Evolutionary conservation across 2,888 invertebrate species (phyloP).

Genomic region (Coenonympha glycerion): DNA sequence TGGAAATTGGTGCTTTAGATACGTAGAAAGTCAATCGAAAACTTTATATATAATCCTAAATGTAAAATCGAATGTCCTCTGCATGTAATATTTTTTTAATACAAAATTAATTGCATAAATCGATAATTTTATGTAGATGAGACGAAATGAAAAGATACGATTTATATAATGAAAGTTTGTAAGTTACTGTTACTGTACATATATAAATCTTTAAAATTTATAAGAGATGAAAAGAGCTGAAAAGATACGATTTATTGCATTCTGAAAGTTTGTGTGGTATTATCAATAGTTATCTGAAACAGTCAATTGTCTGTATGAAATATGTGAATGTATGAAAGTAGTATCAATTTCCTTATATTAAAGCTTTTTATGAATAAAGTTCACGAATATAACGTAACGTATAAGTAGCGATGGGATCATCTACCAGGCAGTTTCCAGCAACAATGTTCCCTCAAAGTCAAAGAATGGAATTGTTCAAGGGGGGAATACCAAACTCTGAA

Average conservation of each 20-base stretch:
- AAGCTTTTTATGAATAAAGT: background rate
- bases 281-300: slow-evolving; percentile 1
- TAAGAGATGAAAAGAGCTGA: background rate
- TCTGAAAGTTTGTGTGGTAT: background rate
- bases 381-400: background rate
- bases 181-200: background rate
- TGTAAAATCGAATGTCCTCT: background rate
- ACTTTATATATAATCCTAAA: slow-evolving; percentile 1
- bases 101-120: background rate
- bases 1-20: slow-evolving; percentile 14
- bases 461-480: too few species aligned
- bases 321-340: background rate
- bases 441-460: too few species aligned
- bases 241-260: slow-evolving; percentile 4
- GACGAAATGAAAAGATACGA: background rate
- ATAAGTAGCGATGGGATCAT: too few species aligned
- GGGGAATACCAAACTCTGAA: too few species aligned
- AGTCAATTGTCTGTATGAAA: background rate
- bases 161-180: slow-evolving; percentile 2
- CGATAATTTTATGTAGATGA: background rate
- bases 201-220: too few species aligned
- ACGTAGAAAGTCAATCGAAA: slow-evolving; percentile 7
- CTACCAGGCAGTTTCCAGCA: too few species aligned
- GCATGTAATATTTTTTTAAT: background rate
- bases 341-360: background rate